phyloP scores from a whole-genome alignment of 1,140 invertebrate species.

The Neodiprion pinetum region DNA sequence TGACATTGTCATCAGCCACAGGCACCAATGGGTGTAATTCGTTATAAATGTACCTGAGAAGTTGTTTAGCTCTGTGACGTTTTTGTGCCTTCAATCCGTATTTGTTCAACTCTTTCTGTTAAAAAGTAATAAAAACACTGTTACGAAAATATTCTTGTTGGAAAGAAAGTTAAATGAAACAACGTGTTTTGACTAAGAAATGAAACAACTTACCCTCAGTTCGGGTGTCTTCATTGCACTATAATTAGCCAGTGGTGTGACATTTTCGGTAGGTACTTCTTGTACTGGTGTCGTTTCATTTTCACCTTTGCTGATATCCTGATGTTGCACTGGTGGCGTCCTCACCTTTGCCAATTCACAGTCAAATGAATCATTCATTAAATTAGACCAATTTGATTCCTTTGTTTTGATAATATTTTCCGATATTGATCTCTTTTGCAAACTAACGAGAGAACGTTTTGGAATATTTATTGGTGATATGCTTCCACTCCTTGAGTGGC shows the following conservation, averaged over 20 bases:
- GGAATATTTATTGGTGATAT: background rate
- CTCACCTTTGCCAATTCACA: background rate
- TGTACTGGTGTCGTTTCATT: background rate
- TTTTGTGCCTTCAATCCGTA: conserved; percentile 58
- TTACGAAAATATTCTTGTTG: conserved; percentile 17
- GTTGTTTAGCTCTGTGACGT: conserved; percentile 52
- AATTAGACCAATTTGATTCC: background rate
- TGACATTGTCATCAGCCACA: background rate
- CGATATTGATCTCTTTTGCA: background rate
- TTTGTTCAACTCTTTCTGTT: conserved; percentile 56
- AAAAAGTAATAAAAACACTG: conserved; percentile 32
- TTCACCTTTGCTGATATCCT: background rate
- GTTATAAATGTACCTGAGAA: conserved; percentile 61
- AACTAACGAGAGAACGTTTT: background rate
- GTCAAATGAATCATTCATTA: background rate
- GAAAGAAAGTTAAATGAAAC: background rate
- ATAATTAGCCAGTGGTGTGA: conserved; percentile 55
- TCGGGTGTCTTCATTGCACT: conserved; percentile 52
- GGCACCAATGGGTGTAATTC: conserved; percentile 51
- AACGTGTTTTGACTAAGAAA: background rate
- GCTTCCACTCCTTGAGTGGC: background rate
- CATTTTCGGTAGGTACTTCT: conserved; percentile 8
- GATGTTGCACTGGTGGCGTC: background rate
- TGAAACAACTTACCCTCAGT: conserved; percentile 47
- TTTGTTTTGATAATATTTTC: background rate